Evolutionary conservation across 1,140 invertebrate species (phyloP).

Genomic region (Polypedilum vanderplanki): DNA sequence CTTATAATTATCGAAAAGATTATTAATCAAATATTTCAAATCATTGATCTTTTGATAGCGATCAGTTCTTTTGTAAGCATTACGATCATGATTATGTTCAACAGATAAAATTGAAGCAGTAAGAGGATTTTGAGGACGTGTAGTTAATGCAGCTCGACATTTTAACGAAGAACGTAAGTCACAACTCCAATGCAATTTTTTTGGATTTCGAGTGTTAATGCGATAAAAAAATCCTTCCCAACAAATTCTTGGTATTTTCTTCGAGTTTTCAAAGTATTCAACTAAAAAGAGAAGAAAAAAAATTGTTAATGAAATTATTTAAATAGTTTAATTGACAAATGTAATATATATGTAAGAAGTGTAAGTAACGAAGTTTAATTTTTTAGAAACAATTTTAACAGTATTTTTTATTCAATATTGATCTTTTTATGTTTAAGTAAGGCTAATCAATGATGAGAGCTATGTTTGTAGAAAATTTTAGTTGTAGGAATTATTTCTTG

Average conservation of each 20-base stretch:
- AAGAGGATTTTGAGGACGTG: neutral
- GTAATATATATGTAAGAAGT: neutral
- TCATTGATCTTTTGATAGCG: neutral
- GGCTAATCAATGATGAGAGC: neutral
- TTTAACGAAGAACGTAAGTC: neutral
- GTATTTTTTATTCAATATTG: neutral
- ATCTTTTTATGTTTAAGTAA: neutral
- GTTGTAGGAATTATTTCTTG: too few species aligned
- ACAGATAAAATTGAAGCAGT: neutral
- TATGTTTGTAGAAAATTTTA: neutral
- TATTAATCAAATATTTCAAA: neutral
- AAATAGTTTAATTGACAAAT: neutral
- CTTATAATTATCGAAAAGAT: neutral
- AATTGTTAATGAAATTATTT: neutral
- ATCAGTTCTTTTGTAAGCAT: neutral
- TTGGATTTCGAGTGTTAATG: neutral
- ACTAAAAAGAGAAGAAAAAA: conserved; percentile 4
- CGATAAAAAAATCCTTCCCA: neutral
- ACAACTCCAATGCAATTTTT: conserved; percentile 10
- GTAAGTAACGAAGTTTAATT: neutral
- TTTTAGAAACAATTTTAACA: neutral
- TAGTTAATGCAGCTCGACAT: neutral
- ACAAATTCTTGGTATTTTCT: neutral
- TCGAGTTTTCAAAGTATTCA: neutral
- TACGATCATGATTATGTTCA: neutral